These are phyloP conservation scores for Crambe crambe DNA, from an alignment of 37 sponge, comb jelly and placozoan species.

Conservation along the genomic window DNA sequence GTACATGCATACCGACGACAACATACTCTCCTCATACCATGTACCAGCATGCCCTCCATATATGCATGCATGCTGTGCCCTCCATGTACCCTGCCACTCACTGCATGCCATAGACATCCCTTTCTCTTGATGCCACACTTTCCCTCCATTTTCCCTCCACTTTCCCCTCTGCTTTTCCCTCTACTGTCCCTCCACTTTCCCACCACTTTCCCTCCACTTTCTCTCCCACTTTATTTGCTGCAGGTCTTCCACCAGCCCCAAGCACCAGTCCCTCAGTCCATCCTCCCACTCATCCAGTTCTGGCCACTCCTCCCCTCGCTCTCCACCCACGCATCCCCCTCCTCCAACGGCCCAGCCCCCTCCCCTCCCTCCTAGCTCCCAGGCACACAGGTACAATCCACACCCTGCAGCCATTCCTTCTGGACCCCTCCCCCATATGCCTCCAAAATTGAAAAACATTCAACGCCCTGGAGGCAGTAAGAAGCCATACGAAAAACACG, in stretches of 20 bases:
- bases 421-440: not conserved
- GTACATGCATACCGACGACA: too few species aligned
- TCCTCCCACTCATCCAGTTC: constrained; percentile 12
- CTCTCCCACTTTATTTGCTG: not conserved
- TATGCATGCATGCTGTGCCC: not conserved
- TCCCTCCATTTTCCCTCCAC: not conserved
- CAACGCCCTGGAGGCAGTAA: not conserved
- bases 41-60: not conserved
- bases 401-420: not conserved
- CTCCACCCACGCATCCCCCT: constrained; percentile 26
- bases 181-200: not conserved
- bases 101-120: not conserved
- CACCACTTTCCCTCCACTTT: not conserved
- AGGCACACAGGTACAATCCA: not conserved
- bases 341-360: constrained; percentile 42
- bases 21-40: not conserved
- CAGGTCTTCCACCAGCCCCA: constrained; percentile 7
- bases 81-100: not conserved
- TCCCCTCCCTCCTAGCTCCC: constrained; percentile 8
- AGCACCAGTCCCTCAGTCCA: constrained; percentile 8
- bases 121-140: not conserved
- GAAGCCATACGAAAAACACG: not conserved
- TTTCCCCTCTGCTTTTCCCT: not conserved
- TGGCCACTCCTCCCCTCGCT: constrained; percentile 32
- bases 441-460: not conserved